Percentiles rank a stretch among this genome's conserved stretches.
phyloP scores from a whole-genome alignment of 2,888 invertebrate genomes.

The Allacma fusca region DNA sequence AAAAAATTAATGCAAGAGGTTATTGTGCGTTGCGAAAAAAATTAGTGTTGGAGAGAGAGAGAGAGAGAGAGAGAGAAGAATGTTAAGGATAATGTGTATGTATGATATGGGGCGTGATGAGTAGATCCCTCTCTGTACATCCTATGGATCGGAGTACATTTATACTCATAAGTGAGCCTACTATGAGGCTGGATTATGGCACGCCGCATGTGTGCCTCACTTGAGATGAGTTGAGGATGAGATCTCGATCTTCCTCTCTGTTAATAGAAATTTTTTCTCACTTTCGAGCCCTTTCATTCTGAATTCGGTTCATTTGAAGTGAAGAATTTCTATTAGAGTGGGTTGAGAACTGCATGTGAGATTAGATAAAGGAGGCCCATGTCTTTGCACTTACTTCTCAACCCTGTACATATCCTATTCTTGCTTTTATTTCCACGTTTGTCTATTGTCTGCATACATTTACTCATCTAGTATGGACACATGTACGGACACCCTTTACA shows the following conservation, averaged over 20 bases:
- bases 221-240: slow-evolving; percentile 30
- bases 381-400: not conserved
- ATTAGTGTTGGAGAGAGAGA: not conserved
- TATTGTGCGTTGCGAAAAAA: not conserved
- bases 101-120: not conserved
- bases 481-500: no score
- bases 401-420: not conserved
- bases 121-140: not conserved
- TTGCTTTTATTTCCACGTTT: no score
- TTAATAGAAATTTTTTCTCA: slow-evolving; percentile 40
- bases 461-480: no score
- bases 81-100: not conserved
- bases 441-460: no score
- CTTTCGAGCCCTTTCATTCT: slow-evolving; percentile 37
- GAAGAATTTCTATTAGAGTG: slow-evolving; percentile 34
- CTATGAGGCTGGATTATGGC: not conserved
- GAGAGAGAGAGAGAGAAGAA: not conserved
- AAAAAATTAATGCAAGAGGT: slow-evolving; percentile 12
- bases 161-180: not conserved
- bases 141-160: not conserved
- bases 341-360: slow-evolving; percentile 27
- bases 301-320: slow-evolving; percentile 40
- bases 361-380: slow-evolving; percentile 24
- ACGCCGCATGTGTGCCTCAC: slow-evolving; percentile 17
- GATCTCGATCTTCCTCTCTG: slow-evolving; percentile 26